A percentile compares a stretch with the other conserved stretches of the same genome.
Evolutionary conservation across 2,888 invertebrate genomes (phyloP).

Genomic region (Eupithecia dodoneata): DNA sequence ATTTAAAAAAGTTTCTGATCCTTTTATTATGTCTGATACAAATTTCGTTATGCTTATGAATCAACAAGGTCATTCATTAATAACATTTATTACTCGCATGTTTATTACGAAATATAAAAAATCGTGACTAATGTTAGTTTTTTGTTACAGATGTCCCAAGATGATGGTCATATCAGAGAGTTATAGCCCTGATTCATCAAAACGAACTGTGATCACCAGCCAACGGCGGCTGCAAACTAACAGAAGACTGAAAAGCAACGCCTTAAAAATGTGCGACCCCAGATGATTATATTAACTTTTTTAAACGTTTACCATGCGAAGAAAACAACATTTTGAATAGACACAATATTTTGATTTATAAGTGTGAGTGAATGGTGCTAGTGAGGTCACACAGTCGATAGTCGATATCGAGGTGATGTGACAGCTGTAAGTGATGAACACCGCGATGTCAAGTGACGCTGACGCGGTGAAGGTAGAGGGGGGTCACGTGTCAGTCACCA

Average conservation of each 20-base stretch:
- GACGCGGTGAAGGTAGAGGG: conserved; percentile 80
- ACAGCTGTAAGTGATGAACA: conserved; percentile 55
- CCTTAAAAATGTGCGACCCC: conserved; percentile 71
- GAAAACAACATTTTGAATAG: conserved; percentile 62
- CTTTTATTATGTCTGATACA: neutral
- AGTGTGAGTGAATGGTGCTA: conserved; percentile 62
- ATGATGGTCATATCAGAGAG: conserved; percentile 64
- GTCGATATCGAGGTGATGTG: conserved; percentile 60
- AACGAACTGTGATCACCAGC: conserved; percentile 34
- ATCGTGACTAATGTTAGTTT: conserved; percentile 53
- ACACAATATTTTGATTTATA: conserved; percentile 35
- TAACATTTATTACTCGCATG: neutral
- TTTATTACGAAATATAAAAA: conserved; percentile 7
- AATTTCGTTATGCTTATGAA: neutral
- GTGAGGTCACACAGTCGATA: conserved; percentile 64
- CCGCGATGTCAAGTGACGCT: conserved; percentile 75
- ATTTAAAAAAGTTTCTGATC: neutral
- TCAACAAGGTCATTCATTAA: conserved; percentile 11
- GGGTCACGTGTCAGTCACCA: conserved; percentile 90
- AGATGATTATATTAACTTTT: conserved; percentile 63
- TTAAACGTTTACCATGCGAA: conserved; percentile 62
- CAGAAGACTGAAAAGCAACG: conserved; percentile 72
- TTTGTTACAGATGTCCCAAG: conserved; percentile 72
- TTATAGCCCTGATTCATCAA: conserved; percentile 48
- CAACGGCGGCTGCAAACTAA: conserved; percentile 32